These are phyloP conservation scores for Ciconia maguari DNA, from an alignment of 2,113 vertebrate species.

Conservation along the genomic window DNA sequence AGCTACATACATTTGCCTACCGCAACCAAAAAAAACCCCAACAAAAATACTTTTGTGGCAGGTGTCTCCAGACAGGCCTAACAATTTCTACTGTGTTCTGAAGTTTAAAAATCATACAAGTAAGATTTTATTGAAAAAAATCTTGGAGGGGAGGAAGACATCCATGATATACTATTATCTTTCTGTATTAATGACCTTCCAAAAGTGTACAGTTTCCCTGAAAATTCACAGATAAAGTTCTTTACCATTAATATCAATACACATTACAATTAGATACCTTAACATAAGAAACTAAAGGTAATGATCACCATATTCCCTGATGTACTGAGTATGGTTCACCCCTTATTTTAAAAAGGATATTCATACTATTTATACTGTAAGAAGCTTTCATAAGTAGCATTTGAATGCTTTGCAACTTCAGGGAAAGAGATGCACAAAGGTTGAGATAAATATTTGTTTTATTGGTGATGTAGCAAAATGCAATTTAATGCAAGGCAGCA, in stretches of 20 bases:
- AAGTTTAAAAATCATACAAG: neutral
- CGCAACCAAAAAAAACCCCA: neutral
- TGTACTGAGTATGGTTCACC: neutral
- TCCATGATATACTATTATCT: neutral
- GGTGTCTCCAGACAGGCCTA: neutral
- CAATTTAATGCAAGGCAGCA: neutral
- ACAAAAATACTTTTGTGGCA: neutral
- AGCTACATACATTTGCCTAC: neutral
- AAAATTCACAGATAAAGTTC: neutral
- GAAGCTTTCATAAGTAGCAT: neutral
- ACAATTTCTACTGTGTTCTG: neutral
- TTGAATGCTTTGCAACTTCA: neutral
- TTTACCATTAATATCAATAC: neutral
- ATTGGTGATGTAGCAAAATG: neutral
- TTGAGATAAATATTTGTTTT: neutral
- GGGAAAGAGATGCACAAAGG: neutral
- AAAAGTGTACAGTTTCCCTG: neutral
- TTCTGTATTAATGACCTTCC: neutral
- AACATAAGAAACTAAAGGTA: neutral
- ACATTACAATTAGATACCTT: neutral
- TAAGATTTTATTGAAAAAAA: neutral
- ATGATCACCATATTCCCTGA: neutral
- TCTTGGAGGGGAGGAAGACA: rapidly evolving
- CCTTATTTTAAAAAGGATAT: neutral
- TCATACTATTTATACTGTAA: neutral